Evolutionary conservation across 2,113 vertebrate genomes (phyloP).

Genomic region (Callocephalon fimbriatum): DNA sequence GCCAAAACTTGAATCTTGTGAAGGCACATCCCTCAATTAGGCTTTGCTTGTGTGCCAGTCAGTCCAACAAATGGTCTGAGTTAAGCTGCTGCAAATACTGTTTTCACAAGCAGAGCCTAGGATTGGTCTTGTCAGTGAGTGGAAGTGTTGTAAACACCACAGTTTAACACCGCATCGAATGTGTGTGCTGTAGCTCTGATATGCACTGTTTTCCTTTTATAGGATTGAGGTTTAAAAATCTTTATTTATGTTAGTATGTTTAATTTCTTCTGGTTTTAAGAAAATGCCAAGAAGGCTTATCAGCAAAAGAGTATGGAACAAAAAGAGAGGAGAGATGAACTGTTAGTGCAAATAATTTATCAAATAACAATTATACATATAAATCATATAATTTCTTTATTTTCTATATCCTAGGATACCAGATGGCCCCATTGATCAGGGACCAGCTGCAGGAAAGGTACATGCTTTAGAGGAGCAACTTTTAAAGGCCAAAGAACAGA

Average conservation of each 20-base stretch:
- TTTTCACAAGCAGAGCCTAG: not conserved
- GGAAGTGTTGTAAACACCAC: not conserved
- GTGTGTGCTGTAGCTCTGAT: not conserved
- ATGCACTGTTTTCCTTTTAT: not conserved
- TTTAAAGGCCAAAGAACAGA: slow-evolving; percentile 95
- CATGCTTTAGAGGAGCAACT: slow-evolving; percentile 95
- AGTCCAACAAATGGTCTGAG: not conserved
- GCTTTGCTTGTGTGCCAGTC: not conserved
- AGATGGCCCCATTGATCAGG: slow-evolving; percentile 91
- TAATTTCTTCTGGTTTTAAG: not conserved
- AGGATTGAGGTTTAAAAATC: not conserved
- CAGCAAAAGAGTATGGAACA: not conserved
- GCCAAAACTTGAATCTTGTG: not conserved
- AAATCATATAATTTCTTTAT: slow-evolving; percentile 16
- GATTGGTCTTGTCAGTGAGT: not conserved
- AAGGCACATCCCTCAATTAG: not conserved
- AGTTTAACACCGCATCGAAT: not conserved
- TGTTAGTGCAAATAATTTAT: not conserved
- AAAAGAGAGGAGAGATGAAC: not conserved
- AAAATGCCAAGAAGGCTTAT: not conserved
- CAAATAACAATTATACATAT: not conserved
- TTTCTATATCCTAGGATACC: slow-evolving; percentile 86
- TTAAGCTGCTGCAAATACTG: not conserved
- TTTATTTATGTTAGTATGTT: not conserved
- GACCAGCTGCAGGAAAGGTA: slow-evolving; percentile 88